Base-by-base conservation (phyloP, 2,113 vertebrate genomes). In the Siphamia tubifer region DNA sequence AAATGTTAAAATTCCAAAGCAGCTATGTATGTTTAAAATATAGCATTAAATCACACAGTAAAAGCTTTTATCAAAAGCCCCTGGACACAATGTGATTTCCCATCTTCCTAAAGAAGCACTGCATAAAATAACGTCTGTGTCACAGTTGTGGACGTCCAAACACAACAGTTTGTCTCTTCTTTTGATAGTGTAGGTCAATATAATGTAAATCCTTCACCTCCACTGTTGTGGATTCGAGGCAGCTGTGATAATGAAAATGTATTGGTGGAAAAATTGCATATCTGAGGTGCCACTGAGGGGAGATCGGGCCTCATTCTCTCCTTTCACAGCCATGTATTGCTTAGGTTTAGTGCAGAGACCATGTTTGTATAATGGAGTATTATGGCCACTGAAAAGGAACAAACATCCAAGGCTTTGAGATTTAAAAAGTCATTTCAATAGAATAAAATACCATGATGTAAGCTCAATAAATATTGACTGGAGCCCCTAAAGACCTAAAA, bases 11-110 rank as follows among this genome's bases (percentile, higher is more conserved):
- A 30, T 79, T 77, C 79, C 32, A 68, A 85, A 79, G 77, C 78
- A 83, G 77, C 76, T 73, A 68, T 34, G 19, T 60, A 61, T 25
- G 64, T 62, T 86, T 73, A 71, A 85, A 83, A 85, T 84, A 86
- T 84, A 79, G 79, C 74, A 75, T 81, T 56, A 61, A 68, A 69
- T 68, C 34, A 23, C 48, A 28, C 34, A 15, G 17, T 43, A 40
- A 43, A 2, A 4, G 32, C 47, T 63, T 57, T 67, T 68, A 80
- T 64, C 51, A 43, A 64, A 69, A 65, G 30, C 67, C 64, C 34
- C 58, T 13, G 36, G 15, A 66, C 49, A 70, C 44, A 39, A 12
- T 48, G 32, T 31, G 54, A 67, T 52, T 66, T 63, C 28, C 20
- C 52, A 49, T 54, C 51, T 51, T 60, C 69, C 27, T 39, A 25